These are phyloP conservation scores for Formica aserva DNA, from an alignment of 2,888 invertebrate species.

Conservation along the genomic window DNA sequence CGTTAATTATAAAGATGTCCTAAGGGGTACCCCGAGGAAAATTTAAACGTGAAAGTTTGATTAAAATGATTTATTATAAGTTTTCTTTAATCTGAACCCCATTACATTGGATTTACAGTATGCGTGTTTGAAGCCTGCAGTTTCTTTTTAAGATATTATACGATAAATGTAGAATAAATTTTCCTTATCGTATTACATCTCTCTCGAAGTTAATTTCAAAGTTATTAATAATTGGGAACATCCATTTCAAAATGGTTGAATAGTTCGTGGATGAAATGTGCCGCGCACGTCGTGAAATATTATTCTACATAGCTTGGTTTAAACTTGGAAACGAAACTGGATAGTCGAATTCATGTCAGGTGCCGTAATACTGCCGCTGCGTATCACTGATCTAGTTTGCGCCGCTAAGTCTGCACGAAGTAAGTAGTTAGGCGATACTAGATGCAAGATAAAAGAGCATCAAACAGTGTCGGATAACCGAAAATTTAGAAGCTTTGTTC, in stretches of 20 bases:
- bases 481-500: conserved; percentile 29
- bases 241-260: conserved; percentile 10
- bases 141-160: neutral
- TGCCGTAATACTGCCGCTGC: conserved; percentile 12
- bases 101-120: neutral
- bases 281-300: conserved; percentile 15
- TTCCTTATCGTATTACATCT: neutral
- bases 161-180: neutral
- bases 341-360: conserved; percentile 32
- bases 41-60: neutral
- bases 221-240: neutral
- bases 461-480: conserved; percentile 24
- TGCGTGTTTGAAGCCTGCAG: neutral
- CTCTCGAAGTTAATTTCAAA: neutral
- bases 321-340: conserved; percentile 37
- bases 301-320: conserved; percentile 14
- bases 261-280: conserved; percentile 39
- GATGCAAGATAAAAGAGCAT: conserved; percentile 41
- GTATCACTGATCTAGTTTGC: conserved; percentile 44
- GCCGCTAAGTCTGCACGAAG: conserved; percentile 19
- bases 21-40: neutral
- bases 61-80: neutral
- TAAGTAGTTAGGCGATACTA: conserved; percentile 15
- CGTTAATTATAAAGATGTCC: conserved; percentile 1
- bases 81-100: neutral